Conservation (phyloP, 1,140 invertebrate genomes). For the Platyura marginata region DNA sequence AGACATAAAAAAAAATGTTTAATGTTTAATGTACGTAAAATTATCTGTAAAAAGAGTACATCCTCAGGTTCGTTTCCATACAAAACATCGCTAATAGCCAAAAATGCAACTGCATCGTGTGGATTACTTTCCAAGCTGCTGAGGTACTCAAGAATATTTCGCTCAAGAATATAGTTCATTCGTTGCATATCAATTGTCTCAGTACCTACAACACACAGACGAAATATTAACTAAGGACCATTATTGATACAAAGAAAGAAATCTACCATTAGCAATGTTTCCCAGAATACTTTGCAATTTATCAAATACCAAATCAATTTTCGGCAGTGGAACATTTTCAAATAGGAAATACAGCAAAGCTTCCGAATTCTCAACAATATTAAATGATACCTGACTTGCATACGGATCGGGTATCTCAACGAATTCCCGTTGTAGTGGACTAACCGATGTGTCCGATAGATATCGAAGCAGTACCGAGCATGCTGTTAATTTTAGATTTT, state of each 20-base stretch:
- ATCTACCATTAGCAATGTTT: constrained; percentile 25
- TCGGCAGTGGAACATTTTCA: constrained; percentile 53
- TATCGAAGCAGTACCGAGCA: constrained; percentile 63
- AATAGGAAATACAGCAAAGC: constrained; percentile 50
- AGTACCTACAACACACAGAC: no score
- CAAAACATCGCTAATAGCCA: constrained; percentile 62
- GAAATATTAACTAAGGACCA: constrained; percentile 13
- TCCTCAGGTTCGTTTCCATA: constrained; percentile 58
- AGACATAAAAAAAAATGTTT: constrained; percentile 11
- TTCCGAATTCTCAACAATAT: constrained; percentile 50
- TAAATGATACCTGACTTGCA: constrained; percentile 54
- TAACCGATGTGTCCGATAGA: constrained; percentile 63
- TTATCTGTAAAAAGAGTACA: constrained; percentile 24
- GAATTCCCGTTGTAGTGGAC: constrained; percentile 67
- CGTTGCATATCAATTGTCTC: constrained; percentile 56
- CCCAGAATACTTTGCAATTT: constrained; percentile 36
- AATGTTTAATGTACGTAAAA: no score
- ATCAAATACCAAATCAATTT: constrained; percentile 41
- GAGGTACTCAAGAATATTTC: constrained; percentile 49
- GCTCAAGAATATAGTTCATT: constrained; percentile 50
- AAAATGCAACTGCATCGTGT: constrained; percentile 51
- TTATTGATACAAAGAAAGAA: no score
- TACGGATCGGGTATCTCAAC: constrained; percentile 68
- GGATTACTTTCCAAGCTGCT: constrained; percentile 56
- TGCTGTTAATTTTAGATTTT: constrained; percentile 36